Evolutionary conservation across 2,797 vertebrate genomes (phyloP), one percentile per base, ranked within the genome.

Genomic region (Hozukius guyotensis): DNA sequence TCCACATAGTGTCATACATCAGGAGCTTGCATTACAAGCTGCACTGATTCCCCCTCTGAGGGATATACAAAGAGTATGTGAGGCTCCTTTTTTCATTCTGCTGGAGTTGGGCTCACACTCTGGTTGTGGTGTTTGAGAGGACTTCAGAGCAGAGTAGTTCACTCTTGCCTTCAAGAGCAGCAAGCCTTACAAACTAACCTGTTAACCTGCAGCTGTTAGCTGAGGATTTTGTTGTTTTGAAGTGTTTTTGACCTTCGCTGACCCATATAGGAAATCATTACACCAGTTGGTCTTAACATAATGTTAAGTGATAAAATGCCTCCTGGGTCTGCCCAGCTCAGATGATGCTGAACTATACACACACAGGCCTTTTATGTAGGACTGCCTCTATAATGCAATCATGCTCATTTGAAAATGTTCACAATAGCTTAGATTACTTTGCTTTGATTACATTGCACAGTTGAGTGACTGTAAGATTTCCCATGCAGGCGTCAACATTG

Each of bases 181-280:
- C 73, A 16, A 8, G 32, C 60, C 53, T 24, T 24, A n/a, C 56
- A 56, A 36, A 79, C 70, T 63, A 60, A 80, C 80, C 78, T 63
- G 73, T 56, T 80, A 59, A 85, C 82, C 65, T 49, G 20, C 6
- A 42, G 29, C 46, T 52, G 59, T 32, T 61, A 68, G 79, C 38
- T 1, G 10, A 67, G 76, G 82, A 84, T 81, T 60, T 16, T 20
- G 65, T 49, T 85, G 82, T 83, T 85, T 78, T 86, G 52, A 85
- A 80, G 88, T 77, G 80, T 57, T 80, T 53, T 6, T 88, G 85
- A 90, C 90, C 86, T 86, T 68, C 18, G 14, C 69, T 80, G 78
- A 88, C 86, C 83, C 68, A 4, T 29, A 83, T 74, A 69, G 85
- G 79, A 91, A 92, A 89, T 91, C 86, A 75, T 88, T 87, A 80